Evolutionary conservation across 2,797 vertebrate species (phyloP), one percentile per base, ranked within the genome.

Genomic region (Holocentrus rufus): DNA sequence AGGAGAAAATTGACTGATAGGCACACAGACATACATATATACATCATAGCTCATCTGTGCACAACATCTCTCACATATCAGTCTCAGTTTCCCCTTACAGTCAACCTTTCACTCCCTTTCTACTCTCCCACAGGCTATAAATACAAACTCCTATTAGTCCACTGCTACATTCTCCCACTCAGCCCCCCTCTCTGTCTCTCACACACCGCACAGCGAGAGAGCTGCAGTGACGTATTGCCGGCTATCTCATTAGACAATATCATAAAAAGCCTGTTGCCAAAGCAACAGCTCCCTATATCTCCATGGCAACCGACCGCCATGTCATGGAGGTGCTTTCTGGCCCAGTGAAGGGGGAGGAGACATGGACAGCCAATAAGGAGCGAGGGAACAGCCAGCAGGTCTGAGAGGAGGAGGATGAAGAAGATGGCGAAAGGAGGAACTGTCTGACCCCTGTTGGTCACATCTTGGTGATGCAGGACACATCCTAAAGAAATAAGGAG

Each of bases 251-350:
- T 90, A 91, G 74, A 84, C 65, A 39, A 88, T 90, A 90, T 91
- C 87, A 92, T 91, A 92, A 93, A 92, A 92, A 85, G 80, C 77
- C 76, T 20, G 89, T 93, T 90, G 85, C 87, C 90, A 87, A 50
- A 80, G 91, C 84, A 91, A 92, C 89, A 55, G 81, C 86, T 90
- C 89, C 84, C 76, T 81, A 75, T 82, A 85, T 92, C 86, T 76
- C 91, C 81, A 90, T 90, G 85, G 89, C 85, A 93, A 93, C 91
- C 72, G 25, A 66, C 83, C 66, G 79, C 86, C 85, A 89, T 90
- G 89, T 89, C 86, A 82, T 88, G 76, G 74, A 86, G 87, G 86
- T 72, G 82, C 81, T 84, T 85, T 88, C 73, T 84, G 53, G 66
- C 65, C 65, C 60, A 39, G 57, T 69, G 62, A 86, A 78, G 36